A percentile compares a stretch with the other conserved stretches of the same genome.
These are phyloP conservation scores for Saccopteryx leptura DNA, from an alignment of 2,113 vertebrate species.

Conservation along the genomic window DNA sequence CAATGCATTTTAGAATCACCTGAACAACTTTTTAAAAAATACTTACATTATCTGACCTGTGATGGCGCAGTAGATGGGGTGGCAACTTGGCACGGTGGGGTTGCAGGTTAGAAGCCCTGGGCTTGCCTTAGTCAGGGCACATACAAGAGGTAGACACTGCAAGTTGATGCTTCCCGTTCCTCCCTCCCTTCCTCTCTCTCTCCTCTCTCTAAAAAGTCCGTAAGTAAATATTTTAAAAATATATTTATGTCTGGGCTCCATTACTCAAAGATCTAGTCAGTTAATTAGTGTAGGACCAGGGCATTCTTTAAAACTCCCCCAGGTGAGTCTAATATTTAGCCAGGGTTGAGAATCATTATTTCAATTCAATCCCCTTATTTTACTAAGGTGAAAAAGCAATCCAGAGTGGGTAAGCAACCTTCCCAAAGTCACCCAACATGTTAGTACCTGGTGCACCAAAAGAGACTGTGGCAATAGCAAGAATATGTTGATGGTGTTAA, in stretches of 20 bases:
- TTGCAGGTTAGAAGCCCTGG: too few relatives aligned
- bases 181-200: too few relatives aligned
- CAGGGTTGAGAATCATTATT: not conserved
- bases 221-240: not conserved
- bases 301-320: not conserved
- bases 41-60: not conserved
- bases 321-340: not conserved
- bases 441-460: not conserved
- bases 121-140: too few relatives aligned
- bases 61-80: too few relatives aligned
- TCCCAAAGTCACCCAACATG: not conserved
- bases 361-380: conserved; percentile 17
- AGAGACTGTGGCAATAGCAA: not conserved
- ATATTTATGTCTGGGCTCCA: not conserved
- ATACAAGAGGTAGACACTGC: too few relatives aligned
- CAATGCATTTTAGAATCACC: not conserved
- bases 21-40: not conserved
- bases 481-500: not conserved
- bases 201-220: too few relatives aligned
- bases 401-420: not conserved
- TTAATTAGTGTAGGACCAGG: not conserved
- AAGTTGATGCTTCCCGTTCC: too few relatives aligned
- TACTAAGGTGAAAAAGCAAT: conserved; percentile 38
- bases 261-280: not conserved
- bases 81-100: too few relatives aligned